Conservation (phyloP, 30 jellyfish, hydroid and myxozoan species). For the Pelagia noctiluca region DNA sequence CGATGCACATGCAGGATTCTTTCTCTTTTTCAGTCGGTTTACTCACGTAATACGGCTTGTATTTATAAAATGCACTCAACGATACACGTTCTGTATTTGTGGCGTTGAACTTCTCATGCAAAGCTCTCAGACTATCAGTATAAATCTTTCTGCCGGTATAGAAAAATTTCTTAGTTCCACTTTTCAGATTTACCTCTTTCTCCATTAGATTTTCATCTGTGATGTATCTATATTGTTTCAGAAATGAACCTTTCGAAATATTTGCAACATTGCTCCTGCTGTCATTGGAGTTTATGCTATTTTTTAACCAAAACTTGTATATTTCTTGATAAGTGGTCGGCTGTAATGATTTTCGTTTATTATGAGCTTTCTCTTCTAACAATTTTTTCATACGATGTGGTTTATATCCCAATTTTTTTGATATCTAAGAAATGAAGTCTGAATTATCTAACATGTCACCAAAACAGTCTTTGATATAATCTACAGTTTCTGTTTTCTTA, state of each 20-base stretch:
- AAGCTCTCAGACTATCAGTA: background rate
- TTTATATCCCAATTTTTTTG: too few species aligned
- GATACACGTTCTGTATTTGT: background rate
- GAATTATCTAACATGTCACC: too few species aligned
- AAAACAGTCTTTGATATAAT: too few species aligned
- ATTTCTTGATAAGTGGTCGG: too few species aligned
- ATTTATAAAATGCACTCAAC: background rate
- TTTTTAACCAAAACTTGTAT: too few species aligned
- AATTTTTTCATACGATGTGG: too few species aligned
- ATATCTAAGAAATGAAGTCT: too few species aligned
- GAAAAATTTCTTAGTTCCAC: background rate
- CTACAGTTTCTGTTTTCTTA: too few species aligned
- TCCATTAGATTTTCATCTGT: background rate
- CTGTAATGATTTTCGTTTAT: too few species aligned
- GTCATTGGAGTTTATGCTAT: too few species aligned
- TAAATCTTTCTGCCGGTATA: background rate
- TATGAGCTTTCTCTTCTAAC: too few species aligned
- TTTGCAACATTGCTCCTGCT: background rate
- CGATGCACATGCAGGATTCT: conserved; percentile 29
- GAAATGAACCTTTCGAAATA: background rate
- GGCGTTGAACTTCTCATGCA: background rate
- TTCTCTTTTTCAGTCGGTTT: background rate
- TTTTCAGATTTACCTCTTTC: background rate
- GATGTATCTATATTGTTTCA: too few species aligned
- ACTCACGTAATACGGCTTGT: background rate